Percentiles rank a stretch among this genome's conserved stretches.
Evolutionary conservation across 2,113 vertebrate species (phyloP).

Genomic region (Promerops cafer): DNA sequence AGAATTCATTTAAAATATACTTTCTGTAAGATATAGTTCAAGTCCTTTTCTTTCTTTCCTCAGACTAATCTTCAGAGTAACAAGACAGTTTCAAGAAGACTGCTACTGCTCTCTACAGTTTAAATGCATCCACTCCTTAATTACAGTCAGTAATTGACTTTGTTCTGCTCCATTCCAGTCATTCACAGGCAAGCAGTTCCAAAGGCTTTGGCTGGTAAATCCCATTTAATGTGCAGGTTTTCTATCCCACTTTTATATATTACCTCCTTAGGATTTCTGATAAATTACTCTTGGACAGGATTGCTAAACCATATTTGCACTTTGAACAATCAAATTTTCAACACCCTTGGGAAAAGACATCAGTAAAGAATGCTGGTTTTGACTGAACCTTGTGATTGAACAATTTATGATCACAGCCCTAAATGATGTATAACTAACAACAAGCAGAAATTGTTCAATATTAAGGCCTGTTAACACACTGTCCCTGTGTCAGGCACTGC

Average conservation of each 20-base stretch:
- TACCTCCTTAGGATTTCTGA: constrained; percentile 71
- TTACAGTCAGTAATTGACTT: constrained; percentile 82
- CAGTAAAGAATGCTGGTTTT: constrained; percentile 69
- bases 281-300: constrained; percentile 74
- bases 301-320: constrained; percentile 77
- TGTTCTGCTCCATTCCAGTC: constrained; percentile 74
- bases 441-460: constrained; percentile 29
- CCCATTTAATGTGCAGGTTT: constrained; percentile 72
- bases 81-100: constrained; percentile 86
- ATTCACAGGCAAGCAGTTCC: constrained; percentile 71
- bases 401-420: constrained; percentile 64
- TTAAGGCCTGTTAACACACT: not conserved
- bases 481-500: not conserved
- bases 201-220: constrained; percentile 73
- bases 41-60: constrained; percentile 67
- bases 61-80: constrained; percentile 70
- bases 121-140: constrained; percentile 86
- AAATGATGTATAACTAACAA: constrained; percentile 69
- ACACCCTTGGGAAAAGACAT: constrained; percentile 64
- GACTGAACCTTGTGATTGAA: constrained; percentile 66
- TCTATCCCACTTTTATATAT: constrained; percentile 66
- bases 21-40: constrained; percentile 67
- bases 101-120: constrained; percentile 99
- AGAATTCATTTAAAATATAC: constrained; percentile 61
- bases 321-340: constrained; percentile 74